These are phyloP conservation scores for Nerophis ophidion DNA, from an alignment of 2,113 vertebrate species.

Conservation along the genomic window DNA sequence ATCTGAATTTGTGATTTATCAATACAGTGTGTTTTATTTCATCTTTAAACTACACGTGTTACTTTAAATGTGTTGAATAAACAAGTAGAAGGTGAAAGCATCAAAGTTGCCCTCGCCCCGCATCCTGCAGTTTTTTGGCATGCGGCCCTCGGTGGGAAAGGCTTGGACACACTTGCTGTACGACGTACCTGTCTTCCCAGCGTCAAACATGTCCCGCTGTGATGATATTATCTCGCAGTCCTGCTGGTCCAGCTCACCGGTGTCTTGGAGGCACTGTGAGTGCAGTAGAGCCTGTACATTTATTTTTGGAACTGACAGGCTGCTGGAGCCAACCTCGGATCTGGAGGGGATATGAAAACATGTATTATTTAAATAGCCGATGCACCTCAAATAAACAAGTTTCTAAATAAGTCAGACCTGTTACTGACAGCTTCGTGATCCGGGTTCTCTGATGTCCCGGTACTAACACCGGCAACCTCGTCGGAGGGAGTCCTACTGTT, in stretches of 20 bases:
- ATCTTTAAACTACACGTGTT: not conserved
- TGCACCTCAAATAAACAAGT: not conserved
- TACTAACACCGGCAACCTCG: not conserved
- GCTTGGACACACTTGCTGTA: too few species aligned
- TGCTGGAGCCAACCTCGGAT: constrained; percentile 69
- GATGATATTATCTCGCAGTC: constrained; percentile 75
- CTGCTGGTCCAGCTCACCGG: constrained; percentile 34
- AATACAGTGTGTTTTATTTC: too few species aligned
- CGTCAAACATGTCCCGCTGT: constrained; percentile 86
- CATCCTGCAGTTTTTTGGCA: too few species aligned
- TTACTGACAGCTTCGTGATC: constrained; percentile 55
- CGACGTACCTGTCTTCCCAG: constrained; percentile 50
- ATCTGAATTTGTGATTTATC: constrained; percentile 27
- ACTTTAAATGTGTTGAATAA: too few species aligned
- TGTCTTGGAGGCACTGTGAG: constrained; percentile 50
- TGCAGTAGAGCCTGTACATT: constrained; percentile 56
- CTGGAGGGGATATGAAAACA: constrained; percentile 19
- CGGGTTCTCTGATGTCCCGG: constrained; percentile 30
- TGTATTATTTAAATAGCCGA: not conserved
- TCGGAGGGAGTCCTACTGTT: not conserved
- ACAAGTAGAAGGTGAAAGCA: too few species aligned
- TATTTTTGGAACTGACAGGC: constrained; percentile 39
- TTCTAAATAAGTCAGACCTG: not conserved
- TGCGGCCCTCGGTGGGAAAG: too few species aligned
- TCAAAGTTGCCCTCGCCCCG: too few species aligned